phyloP scores from a whole-genome alignment of 1,140 invertebrate genomes.

The Carposina sasakii region DNA sequence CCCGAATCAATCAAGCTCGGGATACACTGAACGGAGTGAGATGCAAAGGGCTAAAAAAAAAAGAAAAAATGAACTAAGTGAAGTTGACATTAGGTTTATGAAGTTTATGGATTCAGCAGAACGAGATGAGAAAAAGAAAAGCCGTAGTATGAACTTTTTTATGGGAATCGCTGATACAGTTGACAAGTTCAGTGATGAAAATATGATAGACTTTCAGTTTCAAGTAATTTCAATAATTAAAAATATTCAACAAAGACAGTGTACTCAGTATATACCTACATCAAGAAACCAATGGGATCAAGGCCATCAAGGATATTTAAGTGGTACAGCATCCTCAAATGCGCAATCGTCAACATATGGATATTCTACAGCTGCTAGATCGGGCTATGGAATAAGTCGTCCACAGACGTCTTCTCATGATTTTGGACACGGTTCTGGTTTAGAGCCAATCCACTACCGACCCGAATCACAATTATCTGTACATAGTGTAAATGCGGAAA shows the following conservation, averaged over 20 bases:
- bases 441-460: slow-evolving; percentile 24
- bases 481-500: slow-evolving; percentile 23
- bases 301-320: slow-evolving; percentile 17
- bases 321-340: slow-evolving; percentile 20
- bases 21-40: slow-evolving; percentile 6
- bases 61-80: slow-evolving; percentile 9
- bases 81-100: slow-evolving; percentile 5
- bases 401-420: slow-evolving; percentile 19
- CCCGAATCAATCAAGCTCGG: slow-evolving; percentile 5
- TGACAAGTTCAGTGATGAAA: slow-evolving; percentile 10
- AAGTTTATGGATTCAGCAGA: slow-evolving; percentile 7
- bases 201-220: slow-evolving; percentile 11
- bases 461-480: slow-evolving; percentile 24
- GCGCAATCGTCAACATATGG: slow-evolving; percentile 23
- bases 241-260: slow-evolving; percentile 18
- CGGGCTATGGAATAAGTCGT: slow-evolving; percentile 23
- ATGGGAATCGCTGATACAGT: slow-evolving; percentile 6
- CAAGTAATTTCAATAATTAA: slow-evolving; percentile 11
- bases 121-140: slow-evolving; percentile 7
- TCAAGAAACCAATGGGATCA: slow-evolving; percentile 23
- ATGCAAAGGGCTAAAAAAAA: slow-evolving; percentile 4
- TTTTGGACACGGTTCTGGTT: slow-evolving; percentile 26
- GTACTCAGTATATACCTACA: slow-evolving; percentile 22
- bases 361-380: slow-evolving; percentile 25
- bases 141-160: slow-evolving; percentile 9